Base-by-base conservation (phyloP, 1,140 invertebrate species). In the fruit fly (Drosophila melanogaster) region DNA sequence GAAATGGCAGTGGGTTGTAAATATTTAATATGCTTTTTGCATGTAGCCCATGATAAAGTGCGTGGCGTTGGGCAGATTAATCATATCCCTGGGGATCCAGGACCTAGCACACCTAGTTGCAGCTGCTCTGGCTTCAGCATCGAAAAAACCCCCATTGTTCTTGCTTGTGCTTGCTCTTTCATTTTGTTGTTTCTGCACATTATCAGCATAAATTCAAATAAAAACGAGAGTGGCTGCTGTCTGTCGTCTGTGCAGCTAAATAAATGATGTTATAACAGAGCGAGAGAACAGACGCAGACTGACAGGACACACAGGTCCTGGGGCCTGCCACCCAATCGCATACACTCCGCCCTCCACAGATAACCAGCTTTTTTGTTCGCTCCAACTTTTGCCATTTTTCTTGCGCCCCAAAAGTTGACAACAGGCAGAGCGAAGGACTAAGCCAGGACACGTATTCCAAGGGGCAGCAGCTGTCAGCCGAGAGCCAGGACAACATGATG, bases 121-220 rank as follows among this genome's bases (percentile, higher is more conserved):
- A 77, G 56, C 72, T 62, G 59, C 43, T 67, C 49, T 40, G 53
- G 47, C 43, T 44, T 15, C 50, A 14, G 14, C n/a, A 7, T 14
- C 46, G 8, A 19, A 24, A 64, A 66, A 64, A 24, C 35, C 73
- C 79, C 73, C 79, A 83, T 81, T 83, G 79, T 81, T 78, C 51
- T 62, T 46, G 17, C 14, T 40, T 37, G 24, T 46, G 17, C 14
- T 40, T 37, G 24, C 38, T 40, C n/a, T 22, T 44, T 53, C 50
- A 8, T 47, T 46, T 30, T 41, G 47, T 44, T 60, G 22, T 35
- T 59, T 54, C 56, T 67, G 58, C 80, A 89, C 79, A 90, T 89
- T 90, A 89, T 85, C 84, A 89, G 80, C 84, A 87, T 87, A 87
- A 89, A 87, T 87, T 87, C 83, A 87, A 87, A 87, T 87, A 83